phyloP scores from a whole-genome alignment of 2,888 invertebrate species.

The Gerris lacustris region DNA sequence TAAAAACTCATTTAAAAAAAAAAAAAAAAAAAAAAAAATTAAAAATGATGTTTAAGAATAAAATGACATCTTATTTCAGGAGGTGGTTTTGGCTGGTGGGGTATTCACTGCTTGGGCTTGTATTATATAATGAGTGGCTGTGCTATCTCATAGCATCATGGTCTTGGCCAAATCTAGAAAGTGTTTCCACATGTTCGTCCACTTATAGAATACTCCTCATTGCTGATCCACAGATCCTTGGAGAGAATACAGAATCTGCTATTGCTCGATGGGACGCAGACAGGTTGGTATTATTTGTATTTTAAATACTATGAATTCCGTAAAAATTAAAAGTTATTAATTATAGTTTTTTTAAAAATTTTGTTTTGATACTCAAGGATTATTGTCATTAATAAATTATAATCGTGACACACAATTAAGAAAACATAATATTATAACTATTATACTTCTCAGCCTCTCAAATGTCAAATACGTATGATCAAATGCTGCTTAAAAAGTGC shows the following conservation, averaged over 20 bases:
- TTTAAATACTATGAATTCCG: background rate
- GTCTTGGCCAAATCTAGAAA: slow-evolving; percentile 39
- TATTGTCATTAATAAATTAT: background rate
- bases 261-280: slow-evolving; percentile 79
- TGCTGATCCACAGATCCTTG: slow-evolving; percentile 88
- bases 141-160: slow-evolving; percentile 43
- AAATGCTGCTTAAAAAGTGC: no score
- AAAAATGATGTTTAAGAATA: no score
- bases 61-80: background rate
- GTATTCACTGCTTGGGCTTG: slow-evolving; percentile 8
- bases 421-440: no score
- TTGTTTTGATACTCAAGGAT: background rate
- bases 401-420: no score
- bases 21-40: no score
- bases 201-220: slow-evolving; percentile 51
- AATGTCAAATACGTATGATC: no score
- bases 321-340: no score
- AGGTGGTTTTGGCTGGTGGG: background rate
- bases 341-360: background rate
- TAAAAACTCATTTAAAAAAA: no score
- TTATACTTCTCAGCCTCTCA: no score
- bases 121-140: slow-evolving; percentile 47
- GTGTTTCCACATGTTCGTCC: slow-evolving; percentile 24
- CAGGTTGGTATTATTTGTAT: slow-evolving; percentile 45
- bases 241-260: slow-evolving; percentile 57